Conservation (phyloP, 2,888 invertebrate genomes). For the Omphaloscelis lunosa region DNA sequence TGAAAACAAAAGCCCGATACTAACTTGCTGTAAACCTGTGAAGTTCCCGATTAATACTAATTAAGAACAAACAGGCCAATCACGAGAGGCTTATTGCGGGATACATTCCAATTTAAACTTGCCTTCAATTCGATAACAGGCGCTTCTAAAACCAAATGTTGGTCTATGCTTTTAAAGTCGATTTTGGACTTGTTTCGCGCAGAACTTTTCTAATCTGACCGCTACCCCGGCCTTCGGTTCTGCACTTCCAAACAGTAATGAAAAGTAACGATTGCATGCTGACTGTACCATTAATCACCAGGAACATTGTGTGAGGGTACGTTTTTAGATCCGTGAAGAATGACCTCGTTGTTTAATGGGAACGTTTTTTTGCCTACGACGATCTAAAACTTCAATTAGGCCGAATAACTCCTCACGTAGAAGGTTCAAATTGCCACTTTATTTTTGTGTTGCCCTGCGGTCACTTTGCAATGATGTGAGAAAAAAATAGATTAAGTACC, state of each 20-base stretch:
- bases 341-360: constrained; percentile 65
- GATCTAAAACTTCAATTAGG: constrained; percentile 49
- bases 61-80: constrained; percentile 90
- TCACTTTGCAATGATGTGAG: constrained; percentile 14
- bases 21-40: constrained; percentile 72
- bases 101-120: constrained; percentile 91
- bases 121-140: constrained; percentile 85
- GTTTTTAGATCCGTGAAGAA: constrained; percentile 73
- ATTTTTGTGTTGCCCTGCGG: constrained; percentile 36
- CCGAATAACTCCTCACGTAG: constrained; percentile 24
- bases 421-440: constrained; percentile 33
- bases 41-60: constrained; percentile 89
- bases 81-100: constrained; percentile 89
- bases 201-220: constrained; percentile 90
- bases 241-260: constrained; percentile 90
- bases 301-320: constrained; percentile 70
- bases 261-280: constrained; percentile 90
- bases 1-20: constrained; percentile 61
- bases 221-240: constrained; percentile 83
- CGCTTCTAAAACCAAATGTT: constrained; percentile 90
- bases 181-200: constrained; percentile 87
- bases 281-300: constrained; percentile 88
- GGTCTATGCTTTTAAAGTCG: constrained; percentile 89
- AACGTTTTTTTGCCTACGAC: constrained; percentile 44
- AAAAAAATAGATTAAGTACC: neutral